phyloP scores from a whole-genome alignment of 2,888 invertebrate genomes.

The Aporophyla lueneburgensis region DNA sequence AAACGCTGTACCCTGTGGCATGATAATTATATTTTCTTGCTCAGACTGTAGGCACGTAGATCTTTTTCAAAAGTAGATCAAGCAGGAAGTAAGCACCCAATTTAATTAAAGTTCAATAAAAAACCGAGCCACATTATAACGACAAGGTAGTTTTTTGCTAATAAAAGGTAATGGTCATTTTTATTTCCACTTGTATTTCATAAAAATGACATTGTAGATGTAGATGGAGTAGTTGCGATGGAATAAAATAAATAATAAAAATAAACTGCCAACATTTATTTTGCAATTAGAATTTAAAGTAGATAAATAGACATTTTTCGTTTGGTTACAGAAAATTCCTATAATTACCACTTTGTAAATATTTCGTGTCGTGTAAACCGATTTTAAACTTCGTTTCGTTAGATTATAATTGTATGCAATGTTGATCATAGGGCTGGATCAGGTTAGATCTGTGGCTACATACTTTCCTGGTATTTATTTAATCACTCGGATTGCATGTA shows the following conservation, averaged over 20 bases:
- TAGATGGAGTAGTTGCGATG: constrained; percentile 25
- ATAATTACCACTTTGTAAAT: constrained; percentile 36
- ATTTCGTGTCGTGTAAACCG: constrained; percentile 27
- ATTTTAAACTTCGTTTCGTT: constrained; percentile 37
- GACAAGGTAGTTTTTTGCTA: constrained; percentile 49
- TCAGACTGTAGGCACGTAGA: constrained; percentile 9
- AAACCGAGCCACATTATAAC: constrained; percentile 44
- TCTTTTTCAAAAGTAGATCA: constrained; percentile 40
- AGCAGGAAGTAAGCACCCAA: constrained; percentile 50
- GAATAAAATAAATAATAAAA: constrained; percentile 24
- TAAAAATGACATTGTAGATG: constrained; percentile 29
- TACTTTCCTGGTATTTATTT: constrained; percentile 43
- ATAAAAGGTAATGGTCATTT: constrained; percentile 29
- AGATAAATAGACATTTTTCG: constrained; percentile 16
- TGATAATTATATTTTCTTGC: constrained; percentile 6
- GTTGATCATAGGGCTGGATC: constrained; percentile 15
- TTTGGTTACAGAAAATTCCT: constrained; percentile 27
- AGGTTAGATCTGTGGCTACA: constrained; percentile 5
- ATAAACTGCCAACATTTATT: constrained; percentile 11
- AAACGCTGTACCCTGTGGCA: not conserved
- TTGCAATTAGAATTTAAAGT: constrained; percentile 20
- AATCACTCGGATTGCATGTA: constrained; percentile 46
- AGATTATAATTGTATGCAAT: constrained; percentile 45
- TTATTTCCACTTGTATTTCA: constrained; percentile 28
- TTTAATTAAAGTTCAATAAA: constrained; percentile 57